phyloP scores from a whole-genome alignment of 2,113 vertebrate species.

The Hippocampus guttulatus region DNA sequence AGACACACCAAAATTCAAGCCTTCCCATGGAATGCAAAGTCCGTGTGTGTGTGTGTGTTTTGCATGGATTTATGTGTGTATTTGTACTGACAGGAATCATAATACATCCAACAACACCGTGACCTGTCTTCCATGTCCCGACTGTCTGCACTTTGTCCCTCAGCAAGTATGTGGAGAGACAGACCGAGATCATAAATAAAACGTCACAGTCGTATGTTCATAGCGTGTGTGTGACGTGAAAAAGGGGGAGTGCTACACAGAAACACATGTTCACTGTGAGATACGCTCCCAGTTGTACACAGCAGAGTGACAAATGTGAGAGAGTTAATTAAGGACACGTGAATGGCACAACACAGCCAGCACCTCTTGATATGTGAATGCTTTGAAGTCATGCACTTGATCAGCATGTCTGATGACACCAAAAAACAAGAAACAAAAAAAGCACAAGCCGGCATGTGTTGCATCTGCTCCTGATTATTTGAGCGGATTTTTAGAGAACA shows the following conservation, averaged over 20 bases:
- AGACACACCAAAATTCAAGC: neutral
- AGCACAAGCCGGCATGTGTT: too few relatives aligned
- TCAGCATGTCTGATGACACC: too few relatives aligned
- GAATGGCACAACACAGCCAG: slow-evolving; percentile 1
- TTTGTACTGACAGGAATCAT: slow-evolving; percentile 13
- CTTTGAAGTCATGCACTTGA: neutral
- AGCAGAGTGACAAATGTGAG: neutral
- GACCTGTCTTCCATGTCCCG: slow-evolving; percentile 9
- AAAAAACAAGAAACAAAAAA: too few relatives aligned
- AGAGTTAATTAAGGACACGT: neutral
- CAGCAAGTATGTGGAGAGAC: slow-evolving; percentile 19
- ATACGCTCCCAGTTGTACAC: slow-evolving; percentile 31
- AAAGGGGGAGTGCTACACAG: slow-evolving; percentile 20
- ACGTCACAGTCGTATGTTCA: slow-evolving; percentile 27
- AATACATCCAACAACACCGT: slow-evolving; percentile 34
- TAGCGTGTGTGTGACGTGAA: slow-evolving; percentile 21
- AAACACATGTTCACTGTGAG: slow-evolving; percentile 50
- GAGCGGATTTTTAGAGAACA: too few relatives aligned
- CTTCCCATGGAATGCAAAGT: neutral
- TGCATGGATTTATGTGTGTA: neutral
- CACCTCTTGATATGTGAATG: neutral
- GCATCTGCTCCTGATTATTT: too few relatives aligned
- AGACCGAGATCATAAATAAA: slow-evolving; percentile 42
- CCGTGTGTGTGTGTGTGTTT: neutral
- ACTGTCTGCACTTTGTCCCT: slow-evolving; percentile 37